Conservation (phyloP, 2,888 invertebrate genomes). For the Rapana venosa region DNA sequence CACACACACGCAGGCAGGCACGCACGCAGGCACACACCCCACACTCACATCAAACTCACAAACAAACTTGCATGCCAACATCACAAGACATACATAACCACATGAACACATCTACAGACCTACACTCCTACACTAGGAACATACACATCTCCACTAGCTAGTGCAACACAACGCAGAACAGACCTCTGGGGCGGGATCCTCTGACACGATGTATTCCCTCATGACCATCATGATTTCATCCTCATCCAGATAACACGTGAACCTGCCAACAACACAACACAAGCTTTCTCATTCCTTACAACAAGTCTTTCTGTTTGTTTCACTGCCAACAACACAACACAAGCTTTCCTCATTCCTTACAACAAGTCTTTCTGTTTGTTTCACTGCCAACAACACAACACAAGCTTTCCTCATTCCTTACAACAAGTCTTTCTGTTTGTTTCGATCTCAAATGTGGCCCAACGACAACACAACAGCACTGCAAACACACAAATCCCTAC, state of each 20-base stretch:
- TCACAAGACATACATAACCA: not conserved
- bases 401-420: not conserved
- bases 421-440: too few species aligned
- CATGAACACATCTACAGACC: not conserved
- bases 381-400: conserved; percentile 9
- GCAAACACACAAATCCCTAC: too few species aligned
- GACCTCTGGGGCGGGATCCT: conserved; percentile 12
- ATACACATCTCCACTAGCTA: not conserved
- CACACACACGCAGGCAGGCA: too few species aligned
- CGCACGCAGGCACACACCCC: not conserved
- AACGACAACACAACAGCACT: too few species aligned
- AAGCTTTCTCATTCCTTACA: not conserved
- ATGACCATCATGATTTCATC: conserved; percentile 6
- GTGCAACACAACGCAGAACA: not conserved
- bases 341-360: not conserved
- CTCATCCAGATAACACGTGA: not conserved
- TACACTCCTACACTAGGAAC: not conserved
- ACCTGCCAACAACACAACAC: conserved; percentile 11
- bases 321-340: conserved; percentile 2
- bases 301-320: too few species aligned
- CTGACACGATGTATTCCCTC: not conserved
- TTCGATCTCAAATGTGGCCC: not conserved
- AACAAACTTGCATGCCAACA: not conserved
- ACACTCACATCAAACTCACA: not conserved
- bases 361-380: too few species aligned